Percentiles rank a stretch among this genome's conserved stretches.
Evolutionary conservation across 2,888 invertebrate species (phyloP).

Genomic region (Iphiclides podalirius): DNA sequence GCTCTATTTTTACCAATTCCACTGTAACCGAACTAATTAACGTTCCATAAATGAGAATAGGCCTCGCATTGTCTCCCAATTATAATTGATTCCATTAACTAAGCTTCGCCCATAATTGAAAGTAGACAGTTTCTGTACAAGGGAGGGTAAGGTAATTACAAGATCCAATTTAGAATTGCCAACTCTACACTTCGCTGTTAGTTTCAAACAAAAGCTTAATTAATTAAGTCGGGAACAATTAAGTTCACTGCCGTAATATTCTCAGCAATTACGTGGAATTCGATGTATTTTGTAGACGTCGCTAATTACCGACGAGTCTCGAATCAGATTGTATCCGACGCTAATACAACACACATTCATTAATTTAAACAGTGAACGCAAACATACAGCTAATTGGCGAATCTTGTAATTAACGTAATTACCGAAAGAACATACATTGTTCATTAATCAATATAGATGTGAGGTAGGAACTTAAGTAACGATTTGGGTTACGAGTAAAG

Average conservation of each 20-base stretch:
- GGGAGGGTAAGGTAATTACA: slow-evolving; percentile 78
- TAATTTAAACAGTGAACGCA: slow-evolving; percentile 63
- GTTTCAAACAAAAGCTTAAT: slow-evolving; percentile 81
- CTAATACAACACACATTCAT: slow-evolving; percentile 71
- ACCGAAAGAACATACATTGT: slow-evolving; percentile 13
- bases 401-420: slow-evolving; percentile 65
- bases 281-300: slow-evolving; percentile 74
- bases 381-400: slow-evolving; percentile 63
- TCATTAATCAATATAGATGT: slow-evolving; percentile 18
- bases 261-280: slow-evolving; percentile 78
- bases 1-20: neutral
- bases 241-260: slow-evolving; percentile 78
- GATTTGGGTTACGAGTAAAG: no score
- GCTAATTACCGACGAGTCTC: slow-evolving; percentile 70
- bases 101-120: slow-evolving; percentile 75
- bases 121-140: slow-evolving; percentile 75
- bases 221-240: slow-evolving; percentile 81
- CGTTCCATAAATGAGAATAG: slow-evolving; percentile 50
- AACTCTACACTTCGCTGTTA: slow-evolving; percentile 80
- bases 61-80: slow-evolving; percentile 66
- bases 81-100: slow-evolving; percentile 76
- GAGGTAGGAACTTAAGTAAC: neutral
- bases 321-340: slow-evolving; percentile 71
- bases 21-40: slow-evolving; percentile 49
- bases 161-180: slow-evolving; percentile 81